Evolutionary conservation across 2,888 invertebrate genomes (phyloP).

Genomic region (Xestia ashworthii): DNA sequence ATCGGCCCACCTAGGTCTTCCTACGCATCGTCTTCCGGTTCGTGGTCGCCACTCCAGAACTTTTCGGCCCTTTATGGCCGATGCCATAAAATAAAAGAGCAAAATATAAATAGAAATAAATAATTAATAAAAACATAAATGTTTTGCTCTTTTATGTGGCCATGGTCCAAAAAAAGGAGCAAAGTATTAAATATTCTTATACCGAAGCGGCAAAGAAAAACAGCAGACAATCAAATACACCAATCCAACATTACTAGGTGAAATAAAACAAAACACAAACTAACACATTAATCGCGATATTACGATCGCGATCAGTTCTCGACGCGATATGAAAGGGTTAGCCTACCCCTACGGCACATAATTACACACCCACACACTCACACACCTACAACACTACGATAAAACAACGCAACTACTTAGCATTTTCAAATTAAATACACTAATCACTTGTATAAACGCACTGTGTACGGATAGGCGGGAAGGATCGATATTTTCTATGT

Average conservation of each 20-base stretch:
- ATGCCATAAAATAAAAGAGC: too few species aligned
- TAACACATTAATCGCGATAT: constrained; percentile 84
- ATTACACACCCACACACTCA: constrained; percentile 82
- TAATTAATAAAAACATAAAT: too few species aligned
- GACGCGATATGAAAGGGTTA: constrained; percentile 86
- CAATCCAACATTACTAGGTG: constrained; percentile 57
- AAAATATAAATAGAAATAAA: too few species aligned
- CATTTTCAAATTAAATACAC: constrained; percentile 91
- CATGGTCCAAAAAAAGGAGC: too few species aligned
- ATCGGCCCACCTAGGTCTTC: too few species aligned
- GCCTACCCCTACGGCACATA: constrained; percentile 82
- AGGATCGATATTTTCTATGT: constrained; percentile 87
- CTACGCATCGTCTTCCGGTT: too few species aligned
- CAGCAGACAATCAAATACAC: constrained; percentile 28
- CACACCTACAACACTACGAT: constrained; percentile 81
- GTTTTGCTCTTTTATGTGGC: too few species aligned
- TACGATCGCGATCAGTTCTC: constrained; percentile 84
- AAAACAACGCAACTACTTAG: constrained; percentile 90
- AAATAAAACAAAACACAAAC: constrained; percentile 74
- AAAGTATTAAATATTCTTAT: too few species aligned
- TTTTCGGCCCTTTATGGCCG: too few species aligned
- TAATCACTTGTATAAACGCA: constrained; percentile 90
- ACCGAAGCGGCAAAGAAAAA: neutral
- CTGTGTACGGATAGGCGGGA: constrained; percentile 78
- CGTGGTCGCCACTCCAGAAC: too few species aligned